phyloP scores from a whole-genome alignment of 1,140 invertebrate species.

The Uloborus diversus region DNA sequence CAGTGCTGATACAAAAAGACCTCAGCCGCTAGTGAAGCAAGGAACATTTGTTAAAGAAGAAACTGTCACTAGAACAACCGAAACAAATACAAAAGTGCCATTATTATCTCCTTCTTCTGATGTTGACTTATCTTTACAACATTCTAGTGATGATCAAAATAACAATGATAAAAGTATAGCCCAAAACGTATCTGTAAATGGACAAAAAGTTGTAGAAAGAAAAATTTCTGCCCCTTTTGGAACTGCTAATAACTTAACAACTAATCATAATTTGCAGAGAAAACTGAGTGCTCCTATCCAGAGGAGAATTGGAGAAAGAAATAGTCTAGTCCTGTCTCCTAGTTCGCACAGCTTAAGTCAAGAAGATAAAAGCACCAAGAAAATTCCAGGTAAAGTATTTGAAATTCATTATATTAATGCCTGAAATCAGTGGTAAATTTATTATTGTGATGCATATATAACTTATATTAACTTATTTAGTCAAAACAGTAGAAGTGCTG shows the following conservation, averaged over 20 bases:
- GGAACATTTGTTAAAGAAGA: constrained; percentile 90
- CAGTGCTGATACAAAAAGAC: constrained; percentile 34
- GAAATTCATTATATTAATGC: too few species aligned
- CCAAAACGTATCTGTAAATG: neutral
- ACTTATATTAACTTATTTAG: too few species aligned
- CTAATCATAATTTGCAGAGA: constrained; percentile 27
- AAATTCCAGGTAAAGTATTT: constrained; percentile 33
- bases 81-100: constrained; percentile 65
- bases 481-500: too few species aligned
- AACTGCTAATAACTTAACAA: neutral
- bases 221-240: constrained; percentile 7
- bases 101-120: constrained; percentile 58
- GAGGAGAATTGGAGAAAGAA: neutral
- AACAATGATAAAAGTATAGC: constrained; percentile 20
- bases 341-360: constrained; percentile 36
- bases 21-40: constrained; percentile 75
- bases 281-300: constrained; percentile 45
- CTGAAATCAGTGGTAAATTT: too few species aligned
- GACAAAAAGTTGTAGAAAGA: constrained; percentile 2
- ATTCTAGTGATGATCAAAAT: constrained; percentile 23
- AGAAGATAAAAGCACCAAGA: neutral
- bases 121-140: constrained; percentile 59
- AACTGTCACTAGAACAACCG: too few species aligned
- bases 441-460: too few species aligned
- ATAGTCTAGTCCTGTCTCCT: constrained; percentile 18